Evolutionary conservation across 2,888 invertebrate genomes (phyloP).

Genomic region (Herminia tarsipennalis): DNA sequence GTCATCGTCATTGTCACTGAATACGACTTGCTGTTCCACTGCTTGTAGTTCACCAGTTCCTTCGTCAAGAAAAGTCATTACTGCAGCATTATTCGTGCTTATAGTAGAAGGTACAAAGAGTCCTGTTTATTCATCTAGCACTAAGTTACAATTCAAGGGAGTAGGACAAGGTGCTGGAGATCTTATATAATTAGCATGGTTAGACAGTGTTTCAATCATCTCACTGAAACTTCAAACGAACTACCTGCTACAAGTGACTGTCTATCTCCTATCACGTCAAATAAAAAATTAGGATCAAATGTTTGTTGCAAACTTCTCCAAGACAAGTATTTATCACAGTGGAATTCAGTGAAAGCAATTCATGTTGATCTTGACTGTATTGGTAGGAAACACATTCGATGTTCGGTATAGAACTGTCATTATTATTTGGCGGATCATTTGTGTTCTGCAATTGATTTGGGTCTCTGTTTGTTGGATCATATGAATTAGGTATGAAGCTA

Average conservation of each 20-base stretch:
- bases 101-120: not conserved
- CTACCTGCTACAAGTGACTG: not conserved
- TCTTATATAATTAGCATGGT: not conserved
- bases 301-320: not conserved
- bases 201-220: not conserved
- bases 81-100: not conserved
- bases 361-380: not conserved
- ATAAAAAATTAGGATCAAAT: not conserved
- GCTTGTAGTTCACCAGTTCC: not conserved
- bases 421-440: not conserved
- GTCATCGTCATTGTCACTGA: constrained; percentile 4
- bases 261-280: not conserved
- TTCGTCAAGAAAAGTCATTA: not conserved
- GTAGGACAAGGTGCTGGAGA: not conserved
- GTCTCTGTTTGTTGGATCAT: not conserved
- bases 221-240: not conserved
- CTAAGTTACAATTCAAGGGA: not conserved
- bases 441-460: not conserved
- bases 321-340: not conserved
- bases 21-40: constrained; percentile 5
- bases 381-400: not conserved
- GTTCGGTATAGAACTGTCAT: not conserved
- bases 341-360: not conserved
- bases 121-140: not conserved
- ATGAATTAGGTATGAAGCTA: not conserved